Evolutionary conservation across 2,113 vertebrate species (phyloP).

Genomic region (Trogon melanurus): DNA sequence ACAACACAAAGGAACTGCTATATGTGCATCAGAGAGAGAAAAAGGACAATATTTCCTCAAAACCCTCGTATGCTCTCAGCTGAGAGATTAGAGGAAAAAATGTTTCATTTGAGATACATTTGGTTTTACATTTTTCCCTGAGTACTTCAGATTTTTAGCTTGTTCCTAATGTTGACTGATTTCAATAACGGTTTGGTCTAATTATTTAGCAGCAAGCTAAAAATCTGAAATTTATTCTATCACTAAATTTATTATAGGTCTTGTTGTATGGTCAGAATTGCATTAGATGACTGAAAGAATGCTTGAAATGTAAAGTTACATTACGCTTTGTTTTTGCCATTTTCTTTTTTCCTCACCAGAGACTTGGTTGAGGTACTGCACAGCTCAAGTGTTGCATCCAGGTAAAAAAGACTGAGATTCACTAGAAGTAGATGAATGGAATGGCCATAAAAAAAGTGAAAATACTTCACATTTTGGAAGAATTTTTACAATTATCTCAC

Average conservation of each 20-base stretch:
- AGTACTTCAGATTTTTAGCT: not conserved
- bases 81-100: not conserved
- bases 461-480: not conserved
- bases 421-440: not conserved
- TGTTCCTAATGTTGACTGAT: not conserved
- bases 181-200: not conserved
- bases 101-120: not conserved
- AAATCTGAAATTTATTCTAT: not conserved
- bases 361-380: not conserved
- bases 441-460: not conserved
- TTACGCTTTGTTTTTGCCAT: not conserved
- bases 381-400: not conserved
- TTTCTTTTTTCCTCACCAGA: not conserved
- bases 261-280: not conserved
- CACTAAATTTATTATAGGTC: not conserved
- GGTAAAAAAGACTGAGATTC: not conserved
- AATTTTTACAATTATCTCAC: not conserved
- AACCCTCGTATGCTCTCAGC: not conserved
- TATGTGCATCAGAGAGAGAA: not conserved
- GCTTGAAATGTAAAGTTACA: not conserved
- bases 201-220: not conserved
- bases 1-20: not conserved
- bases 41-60: not conserved
- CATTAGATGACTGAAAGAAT: not conserved
- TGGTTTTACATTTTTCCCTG: not conserved